phyloP scores from a whole-genome alignment of 1,140 invertebrate genomes.

The Drosophila nasuta region DNA sequence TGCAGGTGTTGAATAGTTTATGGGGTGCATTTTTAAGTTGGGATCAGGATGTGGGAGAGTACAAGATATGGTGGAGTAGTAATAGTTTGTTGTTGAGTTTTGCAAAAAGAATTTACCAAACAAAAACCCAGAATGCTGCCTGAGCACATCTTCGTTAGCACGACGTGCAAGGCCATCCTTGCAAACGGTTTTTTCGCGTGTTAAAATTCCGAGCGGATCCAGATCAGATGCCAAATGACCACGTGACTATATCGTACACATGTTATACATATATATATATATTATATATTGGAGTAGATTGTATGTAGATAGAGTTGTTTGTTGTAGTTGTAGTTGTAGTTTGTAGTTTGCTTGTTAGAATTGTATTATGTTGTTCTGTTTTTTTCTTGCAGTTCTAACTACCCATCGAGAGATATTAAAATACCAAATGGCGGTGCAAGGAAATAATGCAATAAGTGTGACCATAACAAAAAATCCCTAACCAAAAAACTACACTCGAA shows the following conservation, averaged over 20 bases:
- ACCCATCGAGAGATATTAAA: constrained; percentile 26
- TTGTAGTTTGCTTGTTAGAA: constrained; percentile 19
- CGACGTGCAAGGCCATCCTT: constrained; percentile 87
- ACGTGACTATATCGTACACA: constrained; percentile 89
- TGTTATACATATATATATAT: constrained; percentile 37
- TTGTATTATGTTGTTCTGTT: constrained; percentile 29
- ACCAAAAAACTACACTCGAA: constrained; percentile 9
- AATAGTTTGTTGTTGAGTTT: constrained; percentile 32
- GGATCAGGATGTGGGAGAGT: constrained; percentile 18
- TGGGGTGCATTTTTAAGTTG: constrained; percentile 29
- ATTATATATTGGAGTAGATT: constrained; percentile 6
- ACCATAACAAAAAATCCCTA: constrained; percentile 21
- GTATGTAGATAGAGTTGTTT: constrained; percentile 11
- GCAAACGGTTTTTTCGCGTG: constrained; percentile 79
- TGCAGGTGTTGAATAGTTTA: constrained; percentile 24
- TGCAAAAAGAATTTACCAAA: constrained; percentile 84
- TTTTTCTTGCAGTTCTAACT: constrained; percentile 11
- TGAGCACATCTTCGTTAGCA: constrained; percentile 85
- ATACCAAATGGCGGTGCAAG: constrained; percentile 35
- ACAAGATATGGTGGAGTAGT: not conserved
- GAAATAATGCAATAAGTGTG: constrained; percentile 36
- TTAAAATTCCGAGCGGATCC: constrained; percentile 94
- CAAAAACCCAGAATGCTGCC: constrained; percentile 84
- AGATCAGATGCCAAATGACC: constrained; percentile 97
- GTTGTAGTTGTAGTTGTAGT: constrained; percentile 3